Base-by-base conservation (phyloP, 2,113 vertebrate species). In the Heterocephalus glaber region DNA sequence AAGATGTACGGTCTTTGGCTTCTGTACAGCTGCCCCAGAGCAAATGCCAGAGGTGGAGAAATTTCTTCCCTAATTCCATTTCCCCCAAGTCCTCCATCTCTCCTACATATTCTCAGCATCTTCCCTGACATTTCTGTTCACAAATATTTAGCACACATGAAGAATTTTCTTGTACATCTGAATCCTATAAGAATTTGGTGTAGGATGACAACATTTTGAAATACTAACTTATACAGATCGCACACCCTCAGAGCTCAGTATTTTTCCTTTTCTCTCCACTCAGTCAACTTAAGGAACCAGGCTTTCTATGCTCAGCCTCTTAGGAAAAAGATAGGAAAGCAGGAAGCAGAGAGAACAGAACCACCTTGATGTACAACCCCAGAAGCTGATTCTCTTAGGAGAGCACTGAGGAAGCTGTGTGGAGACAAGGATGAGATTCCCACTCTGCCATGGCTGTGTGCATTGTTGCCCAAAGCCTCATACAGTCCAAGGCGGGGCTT, bases 161-260 rank as follows among this genome's bases (percentile, higher is more conserved):
- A 74, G 47, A 49, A 63, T 61, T 94, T 86, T 94, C 86, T 88
- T 66, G 41, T 49, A 94, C 16, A 61, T 54, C 56, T 38, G 86
- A 35, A 56, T 47, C 30, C 79, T 86, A 22, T 38, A 49, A 33
- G 54, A 63, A 56, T 93, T 61, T 58, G 70, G 80, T n/a, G 6
- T 35, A n/a, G 19, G 26, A 35, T 7, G 44, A 41, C 47, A 87
- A 49, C 22, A 44, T 66, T 95, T 80, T n/a, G 22, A 17, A 76
- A 60, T 61, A 91, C 41, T 89, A 77, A 76, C 44, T 84, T 54
- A 70, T 10, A 24, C 26, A 14, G 33, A 16, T 49, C 14, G 13
- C 38, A 17, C 24, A 77, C 19, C 13, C 3, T 77, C n/a, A 7
- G 5, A 56, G 68, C 90, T 92, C 22, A 72, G 41, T 22, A 63